phyloP scores from a whole-genome alignment of 2,113 vertebrate genomes.

The Clarias batrachus region DNA sequence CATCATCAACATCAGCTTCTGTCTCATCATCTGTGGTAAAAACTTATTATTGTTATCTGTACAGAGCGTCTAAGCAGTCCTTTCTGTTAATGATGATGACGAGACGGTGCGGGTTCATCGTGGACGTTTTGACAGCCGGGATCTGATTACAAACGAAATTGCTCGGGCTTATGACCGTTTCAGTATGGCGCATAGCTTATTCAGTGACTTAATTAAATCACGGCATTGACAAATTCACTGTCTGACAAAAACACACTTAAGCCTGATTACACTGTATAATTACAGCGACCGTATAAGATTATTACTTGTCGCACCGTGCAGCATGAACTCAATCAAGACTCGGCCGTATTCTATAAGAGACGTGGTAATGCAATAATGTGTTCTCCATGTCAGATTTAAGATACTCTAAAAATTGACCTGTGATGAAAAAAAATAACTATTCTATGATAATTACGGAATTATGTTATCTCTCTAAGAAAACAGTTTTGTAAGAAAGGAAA shows the following conservation, averaged over 20 bases:
- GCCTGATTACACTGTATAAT: background rate
- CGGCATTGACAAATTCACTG: background rate
- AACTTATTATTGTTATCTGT: background rate
- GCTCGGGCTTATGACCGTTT: background rate
- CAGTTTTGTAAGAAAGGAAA: background rate
- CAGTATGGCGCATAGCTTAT: background rate
- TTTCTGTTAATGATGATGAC: slow-evolving; percentile 10
- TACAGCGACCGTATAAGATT: background rate
- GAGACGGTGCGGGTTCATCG: background rate
- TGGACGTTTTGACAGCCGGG: background rate
- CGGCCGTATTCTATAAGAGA: background rate
- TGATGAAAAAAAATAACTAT: background rate
- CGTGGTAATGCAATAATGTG: background rate
- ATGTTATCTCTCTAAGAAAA: background rate
- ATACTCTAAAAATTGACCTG: background rate
- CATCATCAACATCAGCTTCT: background rate
- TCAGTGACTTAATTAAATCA: slow-evolving; percentile 2
- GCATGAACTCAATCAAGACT: background rate
- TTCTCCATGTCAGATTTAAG: background rate
- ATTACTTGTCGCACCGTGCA: background rate
- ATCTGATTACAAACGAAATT: slow-evolving; percentile 1
- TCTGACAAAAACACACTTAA: slow-evolving; percentile 11
- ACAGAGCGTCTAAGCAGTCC: background rate
- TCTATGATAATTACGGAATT: no score
- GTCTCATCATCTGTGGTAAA: background rate